These are phyloP conservation scores for Drosophila auraria DNA, from an alignment of 1,140 invertebrate genomes.

Conservation along the genomic window DNA sequence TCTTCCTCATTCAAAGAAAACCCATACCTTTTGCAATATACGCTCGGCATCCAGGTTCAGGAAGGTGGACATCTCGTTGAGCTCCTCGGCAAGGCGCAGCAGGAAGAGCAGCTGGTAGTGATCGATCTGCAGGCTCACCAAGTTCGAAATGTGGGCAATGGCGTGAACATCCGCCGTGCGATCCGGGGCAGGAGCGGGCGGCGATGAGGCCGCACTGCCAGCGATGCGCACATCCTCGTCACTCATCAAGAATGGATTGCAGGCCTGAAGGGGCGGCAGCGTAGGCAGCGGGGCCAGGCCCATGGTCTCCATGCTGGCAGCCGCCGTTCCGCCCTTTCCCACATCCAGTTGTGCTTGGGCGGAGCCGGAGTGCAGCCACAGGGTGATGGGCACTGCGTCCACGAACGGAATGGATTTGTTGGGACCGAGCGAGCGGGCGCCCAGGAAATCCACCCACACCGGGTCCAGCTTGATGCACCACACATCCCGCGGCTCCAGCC, in stretches of 20 bases:
- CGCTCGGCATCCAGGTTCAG: slow-evolving; percentile 91
- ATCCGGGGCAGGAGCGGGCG: slow-evolving; percentile 35
- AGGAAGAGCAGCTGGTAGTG: slow-evolving; percentile 97
- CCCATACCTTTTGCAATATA: slow-evolving; percentile 86
- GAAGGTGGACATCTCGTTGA: slow-evolving; percentile 92
- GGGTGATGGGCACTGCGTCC: slow-evolving; percentile 94
- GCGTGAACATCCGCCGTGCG: slow-evolving; percentile 88
- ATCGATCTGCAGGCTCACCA: slow-evolving; percentile 94
- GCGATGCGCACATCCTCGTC: slow-evolving; percentile 71
- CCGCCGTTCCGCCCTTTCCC: slow-evolving; percentile 31
- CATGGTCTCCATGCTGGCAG: slow-evolving; percentile 63
- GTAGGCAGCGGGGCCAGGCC: slow-evolving; percentile 59
- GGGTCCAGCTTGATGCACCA: slow-evolving; percentile 96
- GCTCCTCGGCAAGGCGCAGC: slow-evolving; percentile 92
- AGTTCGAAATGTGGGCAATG: slow-evolving; percentile 90
- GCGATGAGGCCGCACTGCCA: neutral
- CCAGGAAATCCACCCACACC: slow-evolving; percentile 96
- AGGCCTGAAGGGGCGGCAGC: slow-evolving; percentile 62
- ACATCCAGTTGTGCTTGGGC: slow-evolving; percentile 60
- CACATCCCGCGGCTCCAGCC: slow-evolving; percentile 93
- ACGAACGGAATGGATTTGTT: slow-evolving; percentile 93
- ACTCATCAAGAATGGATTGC: slow-evolving; percentile 81
- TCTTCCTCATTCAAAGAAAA: no score
- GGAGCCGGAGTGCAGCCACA: slow-evolving; percentile 88
- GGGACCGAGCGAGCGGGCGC: slow-evolving; percentile 90